A percentile compares a stretch with the other conserved stretches of the same genome.
These are phyloP conservation scores for Spea hammondii DNA, from an alignment of 2,797 vertebrate genomes.

Conservation along the genomic window DNA sequence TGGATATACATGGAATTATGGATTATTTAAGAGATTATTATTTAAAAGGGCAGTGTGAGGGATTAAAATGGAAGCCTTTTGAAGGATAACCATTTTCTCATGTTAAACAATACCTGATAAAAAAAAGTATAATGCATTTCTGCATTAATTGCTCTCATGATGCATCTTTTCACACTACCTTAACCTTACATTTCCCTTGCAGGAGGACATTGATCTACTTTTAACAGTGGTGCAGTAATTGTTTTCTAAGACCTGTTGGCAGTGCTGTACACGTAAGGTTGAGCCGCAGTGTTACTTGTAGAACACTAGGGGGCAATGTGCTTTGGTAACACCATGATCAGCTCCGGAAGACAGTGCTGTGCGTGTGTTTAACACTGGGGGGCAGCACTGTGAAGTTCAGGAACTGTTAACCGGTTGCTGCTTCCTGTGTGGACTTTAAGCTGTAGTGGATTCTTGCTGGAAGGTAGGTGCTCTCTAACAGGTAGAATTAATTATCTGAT, in stretches of 20 bases:
- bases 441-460: not conserved
- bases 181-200: too few species aligned
- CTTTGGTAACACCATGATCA: too few species aligned
- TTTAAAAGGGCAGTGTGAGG: too few species aligned
- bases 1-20: too few species aligned
- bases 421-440: conserved; percentile 35
- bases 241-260: not conserved
- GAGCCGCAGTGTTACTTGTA: not conserved
- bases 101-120: too few species aligned
- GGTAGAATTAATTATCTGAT: not conserved
- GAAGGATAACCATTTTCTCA: too few species aligned
- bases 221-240: not conserved
- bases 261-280: not conserved
- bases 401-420: not conserved
- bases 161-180: too few species aligned
- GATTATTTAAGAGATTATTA: too few species aligned
- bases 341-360: not conserved
- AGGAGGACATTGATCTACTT: too few species aligned
- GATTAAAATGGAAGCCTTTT: too few species aligned
- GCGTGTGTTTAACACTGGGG: not conserved
- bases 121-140: too few species aligned
- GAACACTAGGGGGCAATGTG: not conserved
- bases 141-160: too few species aligned
- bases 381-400: not conserved
- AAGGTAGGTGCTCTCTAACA: conserved; percentile 8